Evolutionary conservation across 2,888 invertebrate genomes (phyloP), one percentile per base, ranked within the genome.

Genomic region (Nemotelus pantherinus): DNA sequence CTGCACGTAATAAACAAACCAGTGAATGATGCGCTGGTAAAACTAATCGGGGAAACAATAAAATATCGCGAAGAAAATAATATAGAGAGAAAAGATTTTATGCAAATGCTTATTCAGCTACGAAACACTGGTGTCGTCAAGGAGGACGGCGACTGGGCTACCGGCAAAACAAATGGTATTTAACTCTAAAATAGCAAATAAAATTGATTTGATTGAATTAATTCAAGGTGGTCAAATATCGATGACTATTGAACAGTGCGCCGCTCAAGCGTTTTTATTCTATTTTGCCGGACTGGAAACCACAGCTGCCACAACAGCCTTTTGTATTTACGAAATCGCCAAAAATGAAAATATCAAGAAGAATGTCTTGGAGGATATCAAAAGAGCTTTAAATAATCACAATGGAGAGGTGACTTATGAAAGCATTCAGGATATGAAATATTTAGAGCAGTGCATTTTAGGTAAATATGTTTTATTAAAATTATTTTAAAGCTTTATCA

Each of bases 21-120:
- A 10, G 43, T 55, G 10, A n/a, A 9, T 6, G 39, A 53, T 7
- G n/a, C 43, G 3, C 3, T 68, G 39, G 41, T 82, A 44, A 80
- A 82, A 57, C 79, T 85, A 3, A 83, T 86, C 0, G 82, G 82
- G n/a, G 81, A 84, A 41, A 83, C 86, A 44, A 82, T 87, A 10
- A 79, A 82, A n/a, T 81, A 83, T 71, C 82, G 87, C 58, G 83
- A 85, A 77, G 70, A 80, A 10, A 83, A 82, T 48, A 83, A 84
- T 65, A 81, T 84, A 9, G 80, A 82, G n/a, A 80, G 84, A 50
- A 83, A 83, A 53, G 87, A 87, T 80, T 85, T 86, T 77, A 82
- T 86, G 79, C 84, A 86, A 76, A 78, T 85, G 39, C 79, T 86
- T 75, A 83, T 86, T 68, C 82, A 84, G 74, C 72, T 85, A 43